A percentile compares a stretch with the other conserved stretches of the same genome.
Conservation (phyloP, 2,797 vertebrate species). For the Cynodonichthys magdalenae region DNA sequence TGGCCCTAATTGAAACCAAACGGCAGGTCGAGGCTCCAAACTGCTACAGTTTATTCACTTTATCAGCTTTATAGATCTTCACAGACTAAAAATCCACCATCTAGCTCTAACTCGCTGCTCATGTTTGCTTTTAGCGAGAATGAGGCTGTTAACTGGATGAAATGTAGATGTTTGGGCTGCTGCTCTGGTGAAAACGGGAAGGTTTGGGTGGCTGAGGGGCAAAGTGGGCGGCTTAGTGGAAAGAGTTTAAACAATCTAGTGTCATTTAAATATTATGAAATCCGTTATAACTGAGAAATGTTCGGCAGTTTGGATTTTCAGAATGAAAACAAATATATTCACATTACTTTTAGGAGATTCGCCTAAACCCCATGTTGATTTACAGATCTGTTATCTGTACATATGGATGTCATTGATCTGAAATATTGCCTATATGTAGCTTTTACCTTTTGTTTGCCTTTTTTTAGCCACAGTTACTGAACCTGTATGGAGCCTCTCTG, state of each 20-base stretch:
- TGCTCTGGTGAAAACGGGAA: not conserved
- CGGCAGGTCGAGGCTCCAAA: conserved; percentile 73
- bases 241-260: not conserved
- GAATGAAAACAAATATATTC: not conserved
- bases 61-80: conserved; percentile 88
- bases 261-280: conserved; percentile 4
- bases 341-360: not conserved
- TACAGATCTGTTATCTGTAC: not conserved
- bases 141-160: conserved; percentile 52
- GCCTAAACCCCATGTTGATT: not conserved
- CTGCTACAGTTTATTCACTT: conserved; percentile 80
- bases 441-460: conserved; percentile 19
- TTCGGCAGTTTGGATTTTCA: not conserved
- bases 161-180: conserved; percentile 48
- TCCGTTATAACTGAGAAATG: conserved; percentile 1
- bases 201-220: not conserved
- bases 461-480: conserved; percentile 17
- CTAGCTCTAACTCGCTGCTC: conserved; percentile 67
- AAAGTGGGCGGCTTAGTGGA: not conserved
- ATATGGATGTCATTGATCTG: not conserved
- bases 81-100: conserved; percentile 77
- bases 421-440: not conserved
- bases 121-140: conserved; percentile 59
- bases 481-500: conserved; percentile 22
- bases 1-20: conserved; percentile 84